Conservation (phyloP, 92 coral and sea anemone species). For the Epizoanthus illoricatus region DNA sequence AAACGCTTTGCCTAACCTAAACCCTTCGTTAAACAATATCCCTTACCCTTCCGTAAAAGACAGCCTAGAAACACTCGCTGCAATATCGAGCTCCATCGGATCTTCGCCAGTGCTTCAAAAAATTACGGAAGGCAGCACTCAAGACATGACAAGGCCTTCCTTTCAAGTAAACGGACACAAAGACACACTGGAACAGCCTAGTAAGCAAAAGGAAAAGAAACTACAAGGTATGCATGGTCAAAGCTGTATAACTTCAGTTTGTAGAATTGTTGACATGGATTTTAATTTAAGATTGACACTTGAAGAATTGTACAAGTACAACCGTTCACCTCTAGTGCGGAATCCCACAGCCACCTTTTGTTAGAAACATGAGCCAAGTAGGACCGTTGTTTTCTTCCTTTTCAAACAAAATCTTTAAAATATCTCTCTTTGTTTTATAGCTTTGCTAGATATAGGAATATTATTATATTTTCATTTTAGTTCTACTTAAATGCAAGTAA, state of each 20-base stretch:
- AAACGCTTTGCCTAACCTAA: constrained; percentile 27
- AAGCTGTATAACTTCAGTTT: background rate
- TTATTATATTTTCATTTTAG: background rate
- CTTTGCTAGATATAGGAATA: no score
- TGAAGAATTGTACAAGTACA: background rate
- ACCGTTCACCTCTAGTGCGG: background rate
- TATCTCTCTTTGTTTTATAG: no score
- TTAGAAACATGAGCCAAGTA: background rate
- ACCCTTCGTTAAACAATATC: constrained; percentile 31
- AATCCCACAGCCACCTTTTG: constrained; percentile 3
- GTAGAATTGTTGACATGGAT: background rate
- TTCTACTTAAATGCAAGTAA: background rate
- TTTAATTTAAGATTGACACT: background rate
- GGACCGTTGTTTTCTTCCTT: background rate
- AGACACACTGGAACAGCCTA: constrained; percentile 5
- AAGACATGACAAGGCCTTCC: constrained; percentile 9
- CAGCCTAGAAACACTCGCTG: constrained; percentile 37
- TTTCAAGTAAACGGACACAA: constrained; percentile 10
- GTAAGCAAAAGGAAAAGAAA: constrained; percentile 12
- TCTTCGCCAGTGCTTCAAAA: constrained; percentile 38
- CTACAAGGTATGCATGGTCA: constrained; percentile 4
- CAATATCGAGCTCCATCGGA: constrained; percentile 34
- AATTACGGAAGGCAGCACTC: constrained; percentile 18
- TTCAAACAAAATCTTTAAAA: background rate
- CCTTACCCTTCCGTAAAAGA: constrained; percentile 43